Evolutionary conservation across 1,140 invertebrate genomes (phyloP).

Genomic region (Leguminivora glycinivorella): DNA sequence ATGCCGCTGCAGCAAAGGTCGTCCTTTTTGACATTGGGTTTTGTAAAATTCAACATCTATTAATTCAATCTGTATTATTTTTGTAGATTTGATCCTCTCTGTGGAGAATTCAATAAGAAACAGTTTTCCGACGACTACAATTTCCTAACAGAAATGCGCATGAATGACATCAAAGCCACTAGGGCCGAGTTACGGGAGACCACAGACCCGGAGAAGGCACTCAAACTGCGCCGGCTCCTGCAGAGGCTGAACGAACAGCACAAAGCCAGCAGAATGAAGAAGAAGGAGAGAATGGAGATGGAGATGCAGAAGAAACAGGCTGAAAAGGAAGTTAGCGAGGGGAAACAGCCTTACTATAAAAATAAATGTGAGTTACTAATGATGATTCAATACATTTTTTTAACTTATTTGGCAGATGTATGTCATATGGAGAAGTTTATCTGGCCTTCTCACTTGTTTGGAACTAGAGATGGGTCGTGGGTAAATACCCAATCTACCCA

Average conservation of each 20-base stretch:
- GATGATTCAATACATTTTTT: background rate
- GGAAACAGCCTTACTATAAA: conserved; percentile 84
- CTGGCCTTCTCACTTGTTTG: too few relatives aligned
- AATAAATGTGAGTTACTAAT: conserved; percentile 87
- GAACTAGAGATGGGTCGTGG: too few relatives aligned
- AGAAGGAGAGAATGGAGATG: conserved; percentile 78
- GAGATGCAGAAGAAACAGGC: conserved; percentile 80
- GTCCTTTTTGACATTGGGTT: too few relatives aligned
- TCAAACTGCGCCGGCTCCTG: conserved; percentile 85
- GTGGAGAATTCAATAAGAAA: conserved; percentile 87
- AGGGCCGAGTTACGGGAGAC: conserved; percentile 82
- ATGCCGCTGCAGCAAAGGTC: too few relatives aligned
- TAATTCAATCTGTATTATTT: background rate
- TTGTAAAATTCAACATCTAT: too few relatives aligned
- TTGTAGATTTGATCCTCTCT: conserved; percentile 87
- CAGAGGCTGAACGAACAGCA: conserved; percentile 88
- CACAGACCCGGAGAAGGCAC: conserved; percentile 81
- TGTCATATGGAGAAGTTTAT: too few relatives aligned
- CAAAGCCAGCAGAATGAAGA: conserved; percentile 80
- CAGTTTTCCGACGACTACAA: conserved; percentile 87
- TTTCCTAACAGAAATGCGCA: conserved; percentile 85
- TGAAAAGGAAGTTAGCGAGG: conserved; percentile 81
- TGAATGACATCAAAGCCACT: conserved; percentile 83
- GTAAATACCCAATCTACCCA: too few relatives aligned
- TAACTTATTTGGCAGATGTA: too few relatives aligned